Base-by-base conservation (phyloP, 2,113 vertebrate species). In the Alaudala cheleensis region DNA sequence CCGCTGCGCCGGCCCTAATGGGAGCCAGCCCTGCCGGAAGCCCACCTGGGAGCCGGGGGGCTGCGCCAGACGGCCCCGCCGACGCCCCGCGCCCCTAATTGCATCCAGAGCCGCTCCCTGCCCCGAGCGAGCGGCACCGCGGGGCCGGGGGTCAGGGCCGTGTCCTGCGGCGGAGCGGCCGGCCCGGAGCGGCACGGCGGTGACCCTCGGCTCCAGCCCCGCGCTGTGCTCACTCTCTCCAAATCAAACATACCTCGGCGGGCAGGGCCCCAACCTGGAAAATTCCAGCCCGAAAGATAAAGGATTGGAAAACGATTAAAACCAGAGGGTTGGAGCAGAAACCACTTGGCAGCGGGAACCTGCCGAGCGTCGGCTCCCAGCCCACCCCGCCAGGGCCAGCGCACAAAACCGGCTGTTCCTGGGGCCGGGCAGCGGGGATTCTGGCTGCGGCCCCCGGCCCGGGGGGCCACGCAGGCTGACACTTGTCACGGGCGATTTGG, bases 1-100 rank as follows among this genome's bases (percentile, higher is more conserved):
- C 94, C 58, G 58, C 70, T 74, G 86, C 57, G 29, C 50, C 44
- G 65, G 93, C 91, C 77, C 92, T 97, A 97, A 97, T 97, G 94
- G 97, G 96, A 97, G 89, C 95, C 98, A 98, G 97, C 91, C 97
- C 95, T 95, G 90, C 95, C 97, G 96, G 98, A 97, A 98, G 93
- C 95, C 96, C 96, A 98, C 97, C 97, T 98, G 98, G 96, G 90
- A 94, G 90, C 64, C 4, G 8, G 82, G 93, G 65, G 65, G 45
- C 93, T 17, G 2, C 8, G 17, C 71, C 91, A 95, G 95, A 84
- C 93, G 1, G 31, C 64, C 64, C 25, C 7, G 10, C 93, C 81
- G 40, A 69, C 77, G 14, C 91, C 92, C 81, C 14, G 40, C 56
- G 10, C 84, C 81, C 33, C 93, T 98, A 97, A 98, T 97, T 96